These are phyloP conservation scores for Argyra leucocephala DNA, from an alignment of 2,888 invertebrate species.

Conservation along the genomic window DNA sequence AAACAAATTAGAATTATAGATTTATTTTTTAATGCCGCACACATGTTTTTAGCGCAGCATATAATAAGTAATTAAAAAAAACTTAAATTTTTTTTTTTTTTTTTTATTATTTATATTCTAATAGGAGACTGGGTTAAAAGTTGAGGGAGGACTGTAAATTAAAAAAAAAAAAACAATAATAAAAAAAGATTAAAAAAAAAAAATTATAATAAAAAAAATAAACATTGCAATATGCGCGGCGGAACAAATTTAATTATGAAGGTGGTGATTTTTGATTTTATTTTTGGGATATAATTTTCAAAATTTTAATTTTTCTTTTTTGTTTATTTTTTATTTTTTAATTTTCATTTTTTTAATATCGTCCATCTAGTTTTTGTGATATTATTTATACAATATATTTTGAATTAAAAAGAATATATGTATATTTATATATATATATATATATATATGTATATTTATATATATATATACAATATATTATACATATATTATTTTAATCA, in stretches of 20 bases:
- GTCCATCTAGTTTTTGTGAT: too few species aligned
- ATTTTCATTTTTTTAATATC: too few species aligned
- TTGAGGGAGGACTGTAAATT: neutral
- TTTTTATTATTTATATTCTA: neutral
- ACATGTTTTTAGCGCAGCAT: slow-evolving; percentile 6
- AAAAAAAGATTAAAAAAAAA: too few species aligned
- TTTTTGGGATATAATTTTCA: neutral
- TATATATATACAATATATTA: too few species aligned
- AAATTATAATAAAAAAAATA: neutral
- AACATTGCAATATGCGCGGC: neutral
- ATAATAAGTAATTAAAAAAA: neutral
- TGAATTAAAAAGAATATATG: too few species aligned
- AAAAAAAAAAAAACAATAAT: neutral
- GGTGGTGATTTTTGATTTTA: neutral
- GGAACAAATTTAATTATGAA: neutral
- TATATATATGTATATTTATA: too few species aligned
- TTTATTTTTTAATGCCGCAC: neutral
- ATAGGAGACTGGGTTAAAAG: neutral
- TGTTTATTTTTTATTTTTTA: too few species aligned
- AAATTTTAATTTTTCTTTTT: too few species aligned
- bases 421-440: too few species aligned
- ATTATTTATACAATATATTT: too few species aligned
- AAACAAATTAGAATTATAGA: neutral
- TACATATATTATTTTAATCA: too few species aligned
- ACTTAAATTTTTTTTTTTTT: neutral